phyloP scores from a whole-genome alignment of 2,797 vertebrate species.

The Phalloptychus januarius region DNA sequence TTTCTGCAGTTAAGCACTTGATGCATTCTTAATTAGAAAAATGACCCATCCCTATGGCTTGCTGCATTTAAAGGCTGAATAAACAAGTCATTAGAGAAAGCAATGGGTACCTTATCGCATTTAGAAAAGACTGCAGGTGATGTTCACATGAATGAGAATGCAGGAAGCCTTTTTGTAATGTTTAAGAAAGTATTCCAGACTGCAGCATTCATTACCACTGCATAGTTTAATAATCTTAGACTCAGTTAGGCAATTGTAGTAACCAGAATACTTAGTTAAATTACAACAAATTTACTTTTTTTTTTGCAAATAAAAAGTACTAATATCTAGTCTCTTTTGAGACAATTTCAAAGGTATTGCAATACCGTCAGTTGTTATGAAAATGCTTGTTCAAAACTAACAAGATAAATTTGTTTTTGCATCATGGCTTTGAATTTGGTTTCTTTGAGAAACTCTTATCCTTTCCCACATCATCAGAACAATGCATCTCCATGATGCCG shows the following conservation, averaged over 20 bases:
- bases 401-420: too few relatives aligned
- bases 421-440: neutral
- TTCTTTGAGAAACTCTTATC: too few relatives aligned
- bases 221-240: neutral
- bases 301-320: neutral
- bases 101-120: neutral
- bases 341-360: neutral
- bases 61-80: conserved; percentile 4
- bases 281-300: neutral
- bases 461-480: too few relatives aligned
- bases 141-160: conserved; percentile 1
- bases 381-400: too few relatives aligned
- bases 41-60: neutral
- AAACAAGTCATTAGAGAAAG: conserved; percentile 15
- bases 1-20: conserved; percentile 20
- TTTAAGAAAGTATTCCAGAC: neutral
- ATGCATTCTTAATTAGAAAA: conserved; percentile 20
- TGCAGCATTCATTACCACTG: neutral
- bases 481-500: too few relatives aligned
- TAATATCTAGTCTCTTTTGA: neutral
- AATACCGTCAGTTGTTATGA: too few relatives aligned
- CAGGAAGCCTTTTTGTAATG: neutral
- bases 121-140: neutral
- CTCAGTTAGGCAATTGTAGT: neutral
- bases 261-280: neutral